Evolutionary conservation across 1,140 invertebrate genomes (phyloP), one percentile per base, ranked within the genome.

Genomic region (Drosophila kurseongensis): DNA sequence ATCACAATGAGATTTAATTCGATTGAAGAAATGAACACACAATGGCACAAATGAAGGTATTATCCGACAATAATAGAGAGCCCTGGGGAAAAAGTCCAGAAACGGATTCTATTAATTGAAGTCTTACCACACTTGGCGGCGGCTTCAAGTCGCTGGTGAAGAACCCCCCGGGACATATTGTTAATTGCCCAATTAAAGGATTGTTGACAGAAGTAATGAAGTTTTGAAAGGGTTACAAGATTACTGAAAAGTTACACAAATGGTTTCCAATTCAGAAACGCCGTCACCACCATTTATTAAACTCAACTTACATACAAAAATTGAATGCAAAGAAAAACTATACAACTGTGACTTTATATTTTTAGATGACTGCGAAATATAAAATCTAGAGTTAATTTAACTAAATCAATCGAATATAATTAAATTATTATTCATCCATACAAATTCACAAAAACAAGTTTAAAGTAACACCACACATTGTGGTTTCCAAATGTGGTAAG

Each of bases 1-100:
- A 74, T 52, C 72, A 90, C 84, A 89, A 90, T 90, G 57, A 36
- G 68, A 80, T 62, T 90, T 85, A 89, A 89, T 90, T 88, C 40
- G 73, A 74, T 68, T 86, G 50, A 66, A 54, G 72, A 60, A 80
- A 85, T 83, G 54, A 76, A 45, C 47, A 50, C 42, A 65, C 82
- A 85, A 81, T 68, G 47, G 51, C 32, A 65, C 80, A 73, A 88
- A 89, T 75, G 52, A 65, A 66, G 76, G 69, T 88, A 77, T 67
- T 86, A 58, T 56, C 60, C 51, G 36, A 47, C 32, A 52, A 71
- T 71, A 83, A 84, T 72, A 67, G 75, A 61, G 80, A 61, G 38
- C 41, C 5, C 38, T 47, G 40, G 36, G 66, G 32, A 38, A 50
- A 14, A n/a, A 56, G 50, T 69, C 67, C 67, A 56, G 58, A 71